Conservation (phyloP, 2,888 invertebrate species). For the Nemapogon koenigi region DNA sequence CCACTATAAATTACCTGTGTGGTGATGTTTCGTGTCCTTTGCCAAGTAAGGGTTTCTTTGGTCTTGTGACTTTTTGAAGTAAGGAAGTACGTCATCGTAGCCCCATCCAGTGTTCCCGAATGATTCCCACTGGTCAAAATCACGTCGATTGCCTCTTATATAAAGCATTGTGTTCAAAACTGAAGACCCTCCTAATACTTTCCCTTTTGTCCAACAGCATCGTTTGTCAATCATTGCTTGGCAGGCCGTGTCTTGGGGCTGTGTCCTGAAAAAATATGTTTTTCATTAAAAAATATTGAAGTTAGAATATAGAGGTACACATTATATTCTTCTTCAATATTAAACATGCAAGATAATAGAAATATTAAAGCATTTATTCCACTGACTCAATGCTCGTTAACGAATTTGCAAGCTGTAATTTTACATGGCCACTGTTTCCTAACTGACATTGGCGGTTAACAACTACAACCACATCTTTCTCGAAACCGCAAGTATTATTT, state of each 20-base stretch:
- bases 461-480: too few species aligned
- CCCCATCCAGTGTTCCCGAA: conserved; percentile 90
- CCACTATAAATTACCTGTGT: conserved; percentile 74
- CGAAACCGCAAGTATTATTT: too few species aligned
- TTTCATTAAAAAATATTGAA: background rate
- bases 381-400: too few species aligned
- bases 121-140: conserved; percentile 87
- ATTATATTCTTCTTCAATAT: too few species aligned
- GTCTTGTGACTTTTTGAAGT: conserved; percentile 87
- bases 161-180: conserved; percentile 93
- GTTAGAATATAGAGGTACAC: background rate
- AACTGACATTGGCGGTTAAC: too few species aligned
- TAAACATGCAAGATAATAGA: too few species aligned
- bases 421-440: too few species aligned
- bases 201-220: conserved; percentile 90
- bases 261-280: conserved; percentile 66
- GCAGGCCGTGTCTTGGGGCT: conserved; percentile 83
- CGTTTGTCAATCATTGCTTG: conserved; percentile 86
- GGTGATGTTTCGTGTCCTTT: conserved; percentile 72
- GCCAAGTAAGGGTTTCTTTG: conserved; percentile 89
- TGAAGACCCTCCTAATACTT: conserved; percentile 86
- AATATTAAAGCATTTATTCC: too few species aligned
- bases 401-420: too few species aligned
- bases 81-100: conserved; percentile 79
- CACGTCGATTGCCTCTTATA: conserved; percentile 84